phyloP scores from a whole-genome alignment of 2,113 vertebrate species.

The Myxocyprinus asiaticus region DNA sequence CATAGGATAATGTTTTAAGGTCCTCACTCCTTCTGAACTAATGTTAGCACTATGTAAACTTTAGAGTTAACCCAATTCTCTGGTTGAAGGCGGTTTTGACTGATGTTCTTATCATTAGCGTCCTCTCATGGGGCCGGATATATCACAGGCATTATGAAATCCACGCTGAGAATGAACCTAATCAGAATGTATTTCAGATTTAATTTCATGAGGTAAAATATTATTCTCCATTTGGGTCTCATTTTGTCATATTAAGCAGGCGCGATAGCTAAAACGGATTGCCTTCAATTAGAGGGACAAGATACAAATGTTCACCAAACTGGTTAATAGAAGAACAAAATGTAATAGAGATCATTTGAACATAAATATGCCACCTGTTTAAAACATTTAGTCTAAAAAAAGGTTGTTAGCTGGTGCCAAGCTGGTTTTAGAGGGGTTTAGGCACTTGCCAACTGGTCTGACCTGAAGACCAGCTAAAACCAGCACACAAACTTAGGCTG shows the following conservation, averaged over 20 bases:
- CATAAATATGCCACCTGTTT: slow-evolving; percentile 42
- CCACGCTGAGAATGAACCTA: slow-evolving; percentile 64
- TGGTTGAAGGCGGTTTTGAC: slow-evolving; percentile 56
- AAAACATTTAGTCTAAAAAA: slow-evolving; percentile 33
- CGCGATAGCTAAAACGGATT: slow-evolving; percentile 62
- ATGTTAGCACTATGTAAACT: slow-evolving; percentile 42
- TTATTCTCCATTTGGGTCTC: slow-evolving; percentile 72
- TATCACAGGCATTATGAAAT: slow-evolving; percentile 69
- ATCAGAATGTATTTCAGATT: slow-evolving; percentile 73
- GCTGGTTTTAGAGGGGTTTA: no score
- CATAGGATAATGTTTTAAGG: background rate
- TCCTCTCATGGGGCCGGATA: slow-evolving; percentile 60
- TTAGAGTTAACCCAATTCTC: slow-evolving; percentile 50
- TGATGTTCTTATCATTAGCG: slow-evolving; percentile 70
- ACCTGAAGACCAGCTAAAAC: no score
- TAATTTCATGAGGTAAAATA: slow-evolving; percentile 68
- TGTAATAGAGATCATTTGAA: slow-evolving; percentile 44
- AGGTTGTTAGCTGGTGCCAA: slow-evolving; percentile 13
- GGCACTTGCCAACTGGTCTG: no score
- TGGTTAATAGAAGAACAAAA: slow-evolving; percentile 53
- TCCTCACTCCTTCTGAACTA: slow-evolving; percentile 8
- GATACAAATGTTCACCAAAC: slow-evolving; percentile 47
- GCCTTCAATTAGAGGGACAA: slow-evolving; percentile 52
- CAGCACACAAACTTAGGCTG: no score
- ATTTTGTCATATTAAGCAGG: slow-evolving; percentile 67